Percentiles rank a stretch among this genome's conserved stretches.
These are phyloP conservation scores for Eulemur macaco DNA, from an alignment of 2,113 vertebrate species.

Conservation along the genomic window DNA sequence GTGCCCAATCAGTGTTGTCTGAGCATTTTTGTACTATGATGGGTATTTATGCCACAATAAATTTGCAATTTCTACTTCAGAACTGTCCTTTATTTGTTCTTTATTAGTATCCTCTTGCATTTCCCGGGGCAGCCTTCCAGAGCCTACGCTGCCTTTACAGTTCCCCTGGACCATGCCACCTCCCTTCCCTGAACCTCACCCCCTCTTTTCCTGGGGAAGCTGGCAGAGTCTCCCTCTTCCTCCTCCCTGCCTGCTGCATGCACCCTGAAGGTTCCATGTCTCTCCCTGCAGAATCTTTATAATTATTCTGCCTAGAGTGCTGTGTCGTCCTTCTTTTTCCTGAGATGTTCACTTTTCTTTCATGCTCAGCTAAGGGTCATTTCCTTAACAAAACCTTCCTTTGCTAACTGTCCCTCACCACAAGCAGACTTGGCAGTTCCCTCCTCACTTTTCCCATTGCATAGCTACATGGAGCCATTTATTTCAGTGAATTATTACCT, in stretches of 20 bases:
- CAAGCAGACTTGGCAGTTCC: fast-evolving
- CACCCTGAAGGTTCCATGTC: fast-evolving
- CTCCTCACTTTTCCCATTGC: fast-evolving
- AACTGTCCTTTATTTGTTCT: neutral
- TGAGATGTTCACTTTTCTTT: neutral
- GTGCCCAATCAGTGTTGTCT: neutral
- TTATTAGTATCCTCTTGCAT: neutral
- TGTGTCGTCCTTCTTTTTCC: neutral
- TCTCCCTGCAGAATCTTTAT: neutral
- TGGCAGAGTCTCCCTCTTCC: no score
- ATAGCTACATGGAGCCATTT: neutral
- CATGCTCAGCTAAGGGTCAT: neutral
- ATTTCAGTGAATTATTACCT: neutral
- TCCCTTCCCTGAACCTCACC: no score
- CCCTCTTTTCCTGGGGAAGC: neutral
- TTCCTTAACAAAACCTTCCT: neutral
- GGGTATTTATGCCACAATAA: neutral
- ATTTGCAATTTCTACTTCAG: neutral
- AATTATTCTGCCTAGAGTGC: neutral
- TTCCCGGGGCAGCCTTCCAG: neutral
- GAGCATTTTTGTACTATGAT: neutral
- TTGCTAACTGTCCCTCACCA: neutral
- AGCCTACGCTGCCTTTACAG: neutral
- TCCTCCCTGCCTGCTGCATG: fast-evolving
- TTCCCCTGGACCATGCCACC: neutral